Evolutionary conservation across 2,888 invertebrate genomes (phyloP).

Genomic region (Cheilosia scutellata): DNA sequence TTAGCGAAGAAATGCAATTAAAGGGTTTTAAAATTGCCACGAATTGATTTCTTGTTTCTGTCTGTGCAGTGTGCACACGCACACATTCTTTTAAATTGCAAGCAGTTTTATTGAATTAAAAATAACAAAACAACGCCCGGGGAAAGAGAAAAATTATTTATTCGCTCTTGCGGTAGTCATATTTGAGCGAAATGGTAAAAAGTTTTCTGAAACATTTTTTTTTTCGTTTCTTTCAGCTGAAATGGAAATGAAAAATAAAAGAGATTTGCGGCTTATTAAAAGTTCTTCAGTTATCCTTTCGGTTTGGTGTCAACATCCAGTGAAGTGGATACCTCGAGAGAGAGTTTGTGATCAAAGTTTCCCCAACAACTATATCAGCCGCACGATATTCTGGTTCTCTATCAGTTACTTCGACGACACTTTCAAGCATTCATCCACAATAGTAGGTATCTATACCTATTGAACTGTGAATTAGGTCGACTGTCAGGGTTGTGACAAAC

Average conservation of each 20-base stretch:
- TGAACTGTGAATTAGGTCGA: not conserved
- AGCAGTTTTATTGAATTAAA: conserved; percentile 69
- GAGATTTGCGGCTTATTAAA: conserved; percentile 71
- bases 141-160: conserved; percentile 58
- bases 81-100: conserved; percentile 24
- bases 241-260: conserved; percentile 36
- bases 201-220: conserved; percentile 24
- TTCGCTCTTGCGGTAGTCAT: conserved; percentile 52
- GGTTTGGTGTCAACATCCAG: conserved; percentile 47
- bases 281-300: conserved; percentile 57
- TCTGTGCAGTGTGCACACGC: not conserved
- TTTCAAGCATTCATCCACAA: conserved; percentile 33
- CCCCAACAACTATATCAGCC: conserved; percentile 12
- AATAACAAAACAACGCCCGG: conserved; percentile 44
- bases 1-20: conserved; percentile 74
- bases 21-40: conserved; percentile 71
- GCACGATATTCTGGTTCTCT: not conserved
- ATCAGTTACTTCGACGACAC: conserved; percentile 32
- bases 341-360: conserved; percentile 46
- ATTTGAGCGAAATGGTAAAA: conserved; percentile 54
- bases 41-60: conserved; percentile 62
- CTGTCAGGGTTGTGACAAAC: not conserved
- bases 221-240: not conserved
- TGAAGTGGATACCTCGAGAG: conserved; percentile 42
- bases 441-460: not conserved